phyloP scores from a whole-genome alignment of 2,888 invertebrate species.

The Tryphoninae sp. region DNA sequence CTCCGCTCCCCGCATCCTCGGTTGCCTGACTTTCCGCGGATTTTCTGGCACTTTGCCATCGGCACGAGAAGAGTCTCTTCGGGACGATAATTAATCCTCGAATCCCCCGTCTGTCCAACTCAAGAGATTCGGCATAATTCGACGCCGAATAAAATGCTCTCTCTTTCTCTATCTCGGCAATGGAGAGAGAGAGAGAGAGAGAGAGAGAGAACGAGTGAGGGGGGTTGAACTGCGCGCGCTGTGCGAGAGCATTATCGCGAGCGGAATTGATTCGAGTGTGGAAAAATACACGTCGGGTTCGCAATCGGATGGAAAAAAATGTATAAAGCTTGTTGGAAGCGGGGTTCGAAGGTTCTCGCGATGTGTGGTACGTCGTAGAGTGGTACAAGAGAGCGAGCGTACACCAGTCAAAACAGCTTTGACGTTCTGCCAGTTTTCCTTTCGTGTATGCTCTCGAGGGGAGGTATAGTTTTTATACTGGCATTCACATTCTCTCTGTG shows the following conservation, averaged over 20 bases:
- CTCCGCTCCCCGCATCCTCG: not conserved
- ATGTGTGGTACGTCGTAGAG: too few relatives aligned
- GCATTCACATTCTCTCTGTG: too few relatives aligned
- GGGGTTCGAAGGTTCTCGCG: constrained; percentile 15
- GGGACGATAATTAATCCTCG: constrained; percentile 29
- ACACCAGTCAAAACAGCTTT: constrained; percentile 14
- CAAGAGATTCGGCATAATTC: constrained; percentile 33
- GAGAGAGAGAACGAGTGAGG: not conserved
- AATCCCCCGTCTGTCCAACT: constrained; percentile 3
- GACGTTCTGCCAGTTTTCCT: constrained; percentile 8
- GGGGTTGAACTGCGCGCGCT: constrained; percentile 22
- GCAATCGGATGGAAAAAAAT: not conserved
- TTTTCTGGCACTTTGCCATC: constrained; percentile 25
- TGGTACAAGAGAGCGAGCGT: not conserved
- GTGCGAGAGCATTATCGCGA: constrained; percentile 10
- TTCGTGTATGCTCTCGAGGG: constrained; percentile 15
- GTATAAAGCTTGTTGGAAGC: not conserved
- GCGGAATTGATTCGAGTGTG: constrained; percentile 6
- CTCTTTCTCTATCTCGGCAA: not conserved
- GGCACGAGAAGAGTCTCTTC: constrained; percentile 1
- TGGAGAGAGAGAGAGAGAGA: too few relatives aligned
- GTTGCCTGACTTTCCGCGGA: not conserved
- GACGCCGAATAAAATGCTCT: constrained; percentile 24
- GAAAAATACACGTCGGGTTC: not conserved
- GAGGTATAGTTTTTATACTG: not conserved